phyloP scores from a whole-genome alignment of 2,797 vertebrate genomes.

The Denticeps clupeoides region DNA sequence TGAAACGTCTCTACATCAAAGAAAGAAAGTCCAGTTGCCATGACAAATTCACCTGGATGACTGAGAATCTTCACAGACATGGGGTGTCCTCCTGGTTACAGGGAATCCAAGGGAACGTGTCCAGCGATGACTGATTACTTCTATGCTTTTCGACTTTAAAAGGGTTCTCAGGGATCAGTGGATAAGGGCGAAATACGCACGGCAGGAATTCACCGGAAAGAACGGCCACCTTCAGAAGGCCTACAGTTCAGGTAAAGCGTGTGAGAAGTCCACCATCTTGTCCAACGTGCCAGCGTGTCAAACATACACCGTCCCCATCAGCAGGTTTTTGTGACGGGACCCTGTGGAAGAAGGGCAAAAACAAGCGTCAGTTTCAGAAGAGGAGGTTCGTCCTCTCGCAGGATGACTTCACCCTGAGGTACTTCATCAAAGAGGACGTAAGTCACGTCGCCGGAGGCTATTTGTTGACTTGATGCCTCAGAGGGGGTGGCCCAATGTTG shows the following conservation, averaged over 20 bases:
- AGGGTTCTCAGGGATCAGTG: slow-evolving; percentile 85
- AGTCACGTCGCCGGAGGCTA: slow-evolving; percentile 30
- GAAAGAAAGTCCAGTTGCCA: no score
- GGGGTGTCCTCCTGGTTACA: no score
- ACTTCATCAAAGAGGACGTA: slow-evolving; percentile 81
- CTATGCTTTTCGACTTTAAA: no score
- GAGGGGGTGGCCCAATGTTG: no score
- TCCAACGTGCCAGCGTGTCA: no score
- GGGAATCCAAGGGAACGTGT: no score
- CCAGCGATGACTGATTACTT: neutral
- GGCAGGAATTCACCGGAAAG: slow-evolving; percentile 71
- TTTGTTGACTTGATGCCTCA: neutral
- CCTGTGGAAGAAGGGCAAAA: slow-evolving; percentile 82
- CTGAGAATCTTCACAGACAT: no score
- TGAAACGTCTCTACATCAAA: no score
- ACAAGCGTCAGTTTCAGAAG: slow-evolving; percentile 67
- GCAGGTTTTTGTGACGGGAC: slow-evolving; percentile 72
- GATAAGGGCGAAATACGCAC: slow-evolving; percentile 90
- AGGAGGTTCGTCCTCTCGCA: slow-evolving; percentile 75
- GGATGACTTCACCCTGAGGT: slow-evolving; percentile 71
- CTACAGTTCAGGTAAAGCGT: slow-evolving; percentile 66
- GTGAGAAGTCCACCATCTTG: neutral
- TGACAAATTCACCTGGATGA: no score
- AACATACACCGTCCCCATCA: no score
- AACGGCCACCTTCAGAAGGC: slow-evolving; percentile 49